Base-by-base conservation (phyloP, 2,113 vertebrate genomes). In the Megalops atlanticus region DNA sequence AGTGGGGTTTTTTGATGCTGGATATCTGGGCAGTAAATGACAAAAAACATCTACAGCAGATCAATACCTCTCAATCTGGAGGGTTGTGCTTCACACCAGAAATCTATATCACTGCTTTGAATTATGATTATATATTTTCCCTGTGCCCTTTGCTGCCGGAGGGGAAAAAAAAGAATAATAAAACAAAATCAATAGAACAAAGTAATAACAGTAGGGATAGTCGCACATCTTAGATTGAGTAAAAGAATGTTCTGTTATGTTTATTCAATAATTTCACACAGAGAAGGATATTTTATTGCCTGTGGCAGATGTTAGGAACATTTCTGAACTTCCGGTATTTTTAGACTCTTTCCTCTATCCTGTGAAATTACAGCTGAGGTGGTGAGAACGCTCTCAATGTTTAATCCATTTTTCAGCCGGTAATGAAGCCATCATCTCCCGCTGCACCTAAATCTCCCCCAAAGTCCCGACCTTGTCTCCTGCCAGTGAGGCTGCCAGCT, bases 131-230 rank as follows among this genome's bases (percentile, higher is more conserved):
- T 86, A 87, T 85, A 85, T 91, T 71, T 86, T 82, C 85, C 86
- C 87, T 87, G 84, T 78, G 58, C 74, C 64, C 52, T 76, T 73
- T 69, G 38, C 78, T 18, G 84, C 85, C 83, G 69, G 81, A 86
- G 85, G 40, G 83, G 81, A 85, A 78, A 74, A 83, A 36, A 64
- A 83, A 90, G 43, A 45, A 90, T 89, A 90, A 90, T 90, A 86
- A 87, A 75, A 81, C 43, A 18, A 83, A 89, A 91, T 91, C 89
- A 79, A 90, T 90, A 74, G 88, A 88, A 91, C 89, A 89, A 85
- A 87, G 79, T 83, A 78, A 39, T 24, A 31, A 31, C 40, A 85
- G 86, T 12, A 80, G 8, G 1, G 87, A 52, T 86, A 36, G 43
- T 81, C 78, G 80, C 82, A 52, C 47, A 35, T 16, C 84, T 81